Evolutionary conservation across 1,140 invertebrate species (phyloP).

Genomic region (Zaprionus vittiger): DNA sequence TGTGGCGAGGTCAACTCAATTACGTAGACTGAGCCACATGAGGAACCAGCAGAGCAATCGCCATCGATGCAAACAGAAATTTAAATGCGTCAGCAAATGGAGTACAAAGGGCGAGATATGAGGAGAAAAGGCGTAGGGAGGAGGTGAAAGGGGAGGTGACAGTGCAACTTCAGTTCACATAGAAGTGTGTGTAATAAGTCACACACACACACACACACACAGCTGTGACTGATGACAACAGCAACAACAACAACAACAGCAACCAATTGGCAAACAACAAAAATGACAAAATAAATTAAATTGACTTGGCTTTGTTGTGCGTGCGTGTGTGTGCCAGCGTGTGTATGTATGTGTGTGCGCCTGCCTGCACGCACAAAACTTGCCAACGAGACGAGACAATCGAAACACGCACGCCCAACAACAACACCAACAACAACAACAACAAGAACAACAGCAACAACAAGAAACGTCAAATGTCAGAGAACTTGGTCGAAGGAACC

Average conservation of each 20-base stretch:
- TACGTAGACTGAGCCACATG: constrained; percentile 25
- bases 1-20: constrained; percentile 40
- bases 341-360: constrained; percentile 44
- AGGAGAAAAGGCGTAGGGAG: background rate
- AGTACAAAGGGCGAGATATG: constrained; percentile 44
- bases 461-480: constrained; percentile 37
- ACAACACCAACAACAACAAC: background rate
- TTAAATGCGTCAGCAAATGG: constrained; percentile 78
- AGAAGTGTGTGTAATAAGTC: constrained; percentile 57
- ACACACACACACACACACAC: constrained; percentile 37
- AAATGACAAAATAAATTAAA: constrained; percentile 82
- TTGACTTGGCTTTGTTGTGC: constrained; percentile 61
- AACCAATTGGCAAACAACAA: constrained; percentile 70
- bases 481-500: constrained; percentile 11
- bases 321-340: constrained; percentile 20
- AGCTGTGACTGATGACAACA: constrained; percentile 39
- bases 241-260: constrained; percentile 39
- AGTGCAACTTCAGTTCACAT: constrained; percentile 22
- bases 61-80: constrained; percentile 70
- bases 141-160: constrained; percentile 6
- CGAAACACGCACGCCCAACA: constrained; percentile 49
- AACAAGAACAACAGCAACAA: constrained; percentile 15
- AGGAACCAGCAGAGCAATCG: constrained; percentile 44
- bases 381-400: constrained; percentile 61
- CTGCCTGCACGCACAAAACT: constrained; percentile 46